phyloP scores from a whole-genome alignment of 2,113 vertebrate genomes.

The Seriola rivoliana region DNA sequence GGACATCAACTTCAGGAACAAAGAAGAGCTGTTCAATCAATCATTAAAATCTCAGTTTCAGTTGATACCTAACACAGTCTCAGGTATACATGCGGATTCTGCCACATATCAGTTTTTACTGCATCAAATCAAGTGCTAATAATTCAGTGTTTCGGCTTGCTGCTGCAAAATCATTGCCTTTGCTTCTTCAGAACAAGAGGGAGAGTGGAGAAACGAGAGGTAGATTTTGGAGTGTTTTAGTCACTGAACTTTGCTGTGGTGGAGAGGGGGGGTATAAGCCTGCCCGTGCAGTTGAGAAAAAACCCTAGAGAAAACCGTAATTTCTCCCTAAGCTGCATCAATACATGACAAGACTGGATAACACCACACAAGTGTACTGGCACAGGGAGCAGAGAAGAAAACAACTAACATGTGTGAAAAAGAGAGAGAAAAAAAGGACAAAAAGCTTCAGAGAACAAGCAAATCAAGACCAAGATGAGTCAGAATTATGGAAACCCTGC shows the following conservation, averaged over 20 bases:
- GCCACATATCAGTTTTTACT: background rate
- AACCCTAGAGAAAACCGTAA: too few relatives aligned
- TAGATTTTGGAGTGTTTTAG: too few relatives aligned
- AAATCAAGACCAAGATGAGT: slow-evolving; percentile 22
- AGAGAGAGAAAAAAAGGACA: background rate
- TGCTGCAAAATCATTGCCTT: too few relatives aligned
- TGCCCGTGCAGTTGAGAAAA: too few relatives aligned
- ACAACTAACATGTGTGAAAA: background rate
- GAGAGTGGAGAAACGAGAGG: too few relatives aligned
- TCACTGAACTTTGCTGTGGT: too few relatives aligned
- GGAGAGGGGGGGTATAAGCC: too few relatives aligned
- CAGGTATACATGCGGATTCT: background rate
- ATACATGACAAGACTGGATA: slow-evolving; percentile 14
- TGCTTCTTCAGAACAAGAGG: too few relatives aligned
- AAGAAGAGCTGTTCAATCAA: background rate
- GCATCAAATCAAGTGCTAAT: slow-evolving; percentile 11
- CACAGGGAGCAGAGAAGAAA: slow-evolving; percentile 29
- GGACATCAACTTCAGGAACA: background rate
- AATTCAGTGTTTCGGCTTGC: background rate
- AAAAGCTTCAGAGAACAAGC: slow-evolving; percentile 22
- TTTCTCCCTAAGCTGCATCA: background rate
- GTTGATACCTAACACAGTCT: background rate
- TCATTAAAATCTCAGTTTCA: background rate
- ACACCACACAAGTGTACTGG: background rate
- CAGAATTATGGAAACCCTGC: slow-evolving; percentile 24